These are phyloP conservation scores for Bombus superbus DNA, from an alignment of 1,140 invertebrate genomes.

Conservation along the genomic window DNA sequence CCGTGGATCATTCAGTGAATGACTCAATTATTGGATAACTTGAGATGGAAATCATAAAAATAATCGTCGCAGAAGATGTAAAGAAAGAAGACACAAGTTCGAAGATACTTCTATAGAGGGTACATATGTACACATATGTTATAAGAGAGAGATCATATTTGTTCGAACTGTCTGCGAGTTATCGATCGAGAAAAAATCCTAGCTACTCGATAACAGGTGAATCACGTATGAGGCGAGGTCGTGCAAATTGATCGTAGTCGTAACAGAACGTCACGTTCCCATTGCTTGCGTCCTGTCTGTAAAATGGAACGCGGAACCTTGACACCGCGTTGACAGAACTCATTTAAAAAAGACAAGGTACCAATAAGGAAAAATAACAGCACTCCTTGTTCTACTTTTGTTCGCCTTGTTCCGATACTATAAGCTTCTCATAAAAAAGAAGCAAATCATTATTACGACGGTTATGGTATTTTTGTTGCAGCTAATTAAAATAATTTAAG, in stretches of 20 bases:
- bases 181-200: slow-evolving; percentile 18
- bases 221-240: slow-evolving; percentile 37
- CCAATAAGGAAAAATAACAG: neutral
- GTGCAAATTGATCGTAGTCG: slow-evolving; percentile 43
- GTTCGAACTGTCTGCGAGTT: neutral
- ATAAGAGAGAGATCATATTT: too few species aligned
- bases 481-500: neutral
- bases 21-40: too few species aligned
- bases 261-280: slow-evolving; percentile 26
- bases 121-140: too few species aligned
- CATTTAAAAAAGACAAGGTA: slow-evolving; percentile 2
- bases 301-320: slow-evolving; percentile 40
- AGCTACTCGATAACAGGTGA: slow-evolving; percentile 22
- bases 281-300: slow-evolving; percentile 18
- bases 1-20: too few species aligned
- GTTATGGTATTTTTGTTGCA: neutral
- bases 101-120: neutral
- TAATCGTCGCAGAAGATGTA: too few species aligned
- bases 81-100: too few species aligned
- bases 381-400: slow-evolving; percentile 2
- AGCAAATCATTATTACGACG: neutral
- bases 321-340: slow-evolving; percentile 46
- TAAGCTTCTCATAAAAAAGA: neutral
- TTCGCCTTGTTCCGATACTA: slow-evolving; percentile 7
- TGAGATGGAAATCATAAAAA: too few species aligned